phyloP scores from a whole-genome alignment of 2,797 vertebrate species.

The Pseudotriccus pelzelni region DNA sequence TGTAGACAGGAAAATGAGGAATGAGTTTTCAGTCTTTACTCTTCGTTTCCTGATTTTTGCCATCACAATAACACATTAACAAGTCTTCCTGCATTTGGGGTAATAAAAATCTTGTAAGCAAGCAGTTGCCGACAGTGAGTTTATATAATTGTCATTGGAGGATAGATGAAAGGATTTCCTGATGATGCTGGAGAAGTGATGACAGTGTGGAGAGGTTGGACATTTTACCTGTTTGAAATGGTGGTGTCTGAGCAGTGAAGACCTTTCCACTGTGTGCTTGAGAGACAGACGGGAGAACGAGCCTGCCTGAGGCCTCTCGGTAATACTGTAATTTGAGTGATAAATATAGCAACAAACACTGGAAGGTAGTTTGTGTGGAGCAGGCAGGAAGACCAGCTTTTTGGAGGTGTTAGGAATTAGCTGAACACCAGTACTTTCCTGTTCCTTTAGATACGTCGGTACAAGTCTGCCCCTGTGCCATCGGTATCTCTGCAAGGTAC shows the following conservation, averaged over 20 bases:
- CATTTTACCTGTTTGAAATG: neutral
- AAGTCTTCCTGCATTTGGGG: neutral
- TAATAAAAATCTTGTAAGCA: slow-evolving; percentile 20
- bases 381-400: neutral
- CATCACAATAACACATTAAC: neutral
- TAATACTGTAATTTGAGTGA: slow-evolving; percentile 10
- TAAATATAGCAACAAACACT: slow-evolving; percentile 52
- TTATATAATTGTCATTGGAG: neutral
- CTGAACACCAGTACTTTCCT: neutral
- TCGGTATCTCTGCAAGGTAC: neutral
- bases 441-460: neutral
- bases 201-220: neutral
- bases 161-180: neutral
- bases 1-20: neutral
- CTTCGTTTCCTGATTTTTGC: neutral
- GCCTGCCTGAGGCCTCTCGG: slow-evolving; percentile 22
- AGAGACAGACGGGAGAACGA: neutral
- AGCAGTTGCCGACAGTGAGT: slow-evolving; percentile 15
- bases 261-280: neutral
- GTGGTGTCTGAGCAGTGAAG: neutral
- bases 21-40: slow-evolving; percentile 1
- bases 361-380: neutral
- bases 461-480: neutral
- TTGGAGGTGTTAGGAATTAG: neutral
- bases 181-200: neutral